Evolutionary conservation across 2,888 invertebrate species (phyloP), one percentile per base, ranked within the genome.

Genomic region (Drosophila suboccidentalis): DNA sequence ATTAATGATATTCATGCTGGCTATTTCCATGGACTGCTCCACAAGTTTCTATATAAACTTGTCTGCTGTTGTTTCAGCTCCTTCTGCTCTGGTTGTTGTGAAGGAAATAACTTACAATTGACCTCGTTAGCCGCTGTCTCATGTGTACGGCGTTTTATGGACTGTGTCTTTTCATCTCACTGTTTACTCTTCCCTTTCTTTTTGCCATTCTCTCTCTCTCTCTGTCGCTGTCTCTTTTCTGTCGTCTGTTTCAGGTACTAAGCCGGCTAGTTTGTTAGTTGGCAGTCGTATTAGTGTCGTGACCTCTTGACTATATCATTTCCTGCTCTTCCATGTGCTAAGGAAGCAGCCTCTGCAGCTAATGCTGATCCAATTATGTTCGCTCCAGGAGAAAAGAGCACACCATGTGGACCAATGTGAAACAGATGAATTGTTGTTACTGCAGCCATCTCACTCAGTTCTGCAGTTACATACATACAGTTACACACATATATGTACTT

Each of bases 71-170:
- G 43, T 50, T 26, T 43, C 55, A 59, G 49, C 63, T 51, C 50
- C 63, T 58, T 57, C 47, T 80, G 61, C 64, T 80, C 53, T 53
- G 70, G 50, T 57, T 80, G 64, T 62, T 64, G 64, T 71, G 65
- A 19, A 64, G 88, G 72, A 87, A 85, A 87, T 89, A 87, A 89
- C 90, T 87, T 85, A 87, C 86, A 89, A 87, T 87, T 87, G 88
- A 87, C 86, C 90, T 87, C 86, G 86, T 87, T 89, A 87, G 88
- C 61, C 73, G 66, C 60, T 76, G 75, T 73, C 82, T 74, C 73
- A 69, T 81, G 73, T 87, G 79, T 73, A 79, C 57, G 75, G 65
- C 65, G 69, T 61, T 74, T 75, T 72, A 74, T 83, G 77, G 64
- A 73, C 81, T 67, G 32, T 46, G 55, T 55, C 66, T 59, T 43